Conservation (phyloP, 2,797 vertebrate species). For the Sebastes oblongus region DNA sequence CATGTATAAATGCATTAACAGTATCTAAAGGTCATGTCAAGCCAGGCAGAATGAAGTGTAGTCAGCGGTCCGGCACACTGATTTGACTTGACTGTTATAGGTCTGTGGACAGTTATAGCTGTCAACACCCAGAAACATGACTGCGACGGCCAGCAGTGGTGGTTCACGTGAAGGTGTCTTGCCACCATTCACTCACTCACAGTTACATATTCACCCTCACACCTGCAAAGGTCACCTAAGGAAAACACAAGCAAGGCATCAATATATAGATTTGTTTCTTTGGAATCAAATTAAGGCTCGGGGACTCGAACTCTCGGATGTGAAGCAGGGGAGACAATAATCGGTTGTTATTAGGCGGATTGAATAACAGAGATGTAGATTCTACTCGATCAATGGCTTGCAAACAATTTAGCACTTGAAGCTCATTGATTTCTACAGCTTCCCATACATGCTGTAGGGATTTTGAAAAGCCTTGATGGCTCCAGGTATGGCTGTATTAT, state of each 20-base stretch:
- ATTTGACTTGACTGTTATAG: conserved; percentile 52
- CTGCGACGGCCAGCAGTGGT: conserved; percentile 19
- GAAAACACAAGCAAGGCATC: conserved; percentile 63
- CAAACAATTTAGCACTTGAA: conserved; percentile 70
- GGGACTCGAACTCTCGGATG: conserved; percentile 36
- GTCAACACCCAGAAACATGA: conserved; percentile 53
- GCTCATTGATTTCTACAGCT: conserved; percentile 62
- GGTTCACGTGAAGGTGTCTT: conserved; percentile 24
- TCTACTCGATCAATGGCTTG: conserved; percentile 46
- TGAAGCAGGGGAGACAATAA: conserved; percentile 59
- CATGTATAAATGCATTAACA: conserved; percentile 49
- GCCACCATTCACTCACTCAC: conserved; percentile 5
- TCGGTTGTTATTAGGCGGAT: conserved; percentile 58
- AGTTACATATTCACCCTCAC: conserved; percentile 34
- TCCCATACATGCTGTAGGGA: conserved; percentile 40
- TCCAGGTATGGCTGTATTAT: conserved; percentile 45
- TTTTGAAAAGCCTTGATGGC: conserved; percentile 46
- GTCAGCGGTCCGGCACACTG: conserved; percentile 38
- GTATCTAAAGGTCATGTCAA: conserved; percentile 61
- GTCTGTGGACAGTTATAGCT: conserved; percentile 30
- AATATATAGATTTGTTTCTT: conserved; percentile 68
- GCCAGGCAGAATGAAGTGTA: conserved; percentile 46
- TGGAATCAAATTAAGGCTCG: conserved; percentile 50
- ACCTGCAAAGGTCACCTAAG: conserved; percentile 59
- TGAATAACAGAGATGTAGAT: conserved; percentile 68